Base-by-base conservation (phyloP, 2,797 vertebrate genomes). In the Leptatherina wallacei region DNA sequence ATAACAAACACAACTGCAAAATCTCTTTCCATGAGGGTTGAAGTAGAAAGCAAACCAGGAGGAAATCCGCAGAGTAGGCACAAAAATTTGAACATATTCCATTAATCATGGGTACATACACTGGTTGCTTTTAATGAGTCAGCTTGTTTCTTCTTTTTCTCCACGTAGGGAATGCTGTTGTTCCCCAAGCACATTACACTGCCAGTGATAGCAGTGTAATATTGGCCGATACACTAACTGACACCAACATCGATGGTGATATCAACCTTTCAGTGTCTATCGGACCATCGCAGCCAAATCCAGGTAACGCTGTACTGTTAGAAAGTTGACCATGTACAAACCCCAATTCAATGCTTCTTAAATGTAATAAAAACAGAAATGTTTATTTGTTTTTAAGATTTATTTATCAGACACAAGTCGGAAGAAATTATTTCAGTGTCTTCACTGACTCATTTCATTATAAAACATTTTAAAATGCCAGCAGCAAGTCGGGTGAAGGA, bases 221-320 rank as follows among this genome's bases (percentile, higher is more conserved):
- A 10, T 33, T 22, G 29, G 16, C 20, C 20, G 63, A 80, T 32
- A 42, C 2, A 55, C 6, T 82, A 6, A n/a, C 18, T 5, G 12
- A 14, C 0, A 0, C 1, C 44, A 33, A 2, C 2, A 1, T 10
- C 27, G 40, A n/a, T 0, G 35, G 0, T 1, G 0, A 49, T 6
- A 11, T 82, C 0, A 0, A 52, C 60, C 0, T 54, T 0, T 69
- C 77, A 27, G 47, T 66, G 30, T 22, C 3, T 8, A 0, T 58
- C 4, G 56, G 44, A 10, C 0, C 6, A 9, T 0, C 67, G 8
- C 11, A 33, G 4, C 35, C 0, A 40, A 0, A 0, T 27, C 12
- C 62, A 63, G 69, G 77, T 82, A 69, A 64, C 13, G 38, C 16
- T 40, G 38, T 13, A 6, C 35, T 0, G 1, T 36, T 32, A 59